A percentile compares a stretch with the other conserved stretches of the same genome.
Conservation (phyloP, 1,140 invertebrate genomes). For the Elymnias hypermnestra region DNA sequence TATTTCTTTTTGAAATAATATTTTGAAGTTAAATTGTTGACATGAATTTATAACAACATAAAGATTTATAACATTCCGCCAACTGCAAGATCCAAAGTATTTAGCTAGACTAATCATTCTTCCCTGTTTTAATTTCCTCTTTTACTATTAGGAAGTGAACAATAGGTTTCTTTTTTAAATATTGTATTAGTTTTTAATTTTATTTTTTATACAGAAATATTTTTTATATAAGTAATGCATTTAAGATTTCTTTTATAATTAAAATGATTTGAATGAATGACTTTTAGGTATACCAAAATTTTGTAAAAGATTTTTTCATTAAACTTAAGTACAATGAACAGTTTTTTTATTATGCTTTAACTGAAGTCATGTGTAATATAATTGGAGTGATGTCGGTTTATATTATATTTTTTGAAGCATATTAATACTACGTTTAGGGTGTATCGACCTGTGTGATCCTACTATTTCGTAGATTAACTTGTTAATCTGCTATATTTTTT, state of each 20-base stretch:
- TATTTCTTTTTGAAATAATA: background rate
- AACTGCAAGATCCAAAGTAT: slow-evolving; percentile 13
- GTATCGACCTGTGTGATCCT: too few species aligned
- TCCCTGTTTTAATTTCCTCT: slow-evolving; percentile 12
- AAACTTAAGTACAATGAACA: slow-evolving; percentile 45
- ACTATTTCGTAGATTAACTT: too few species aligned
- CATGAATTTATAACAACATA: background rate
- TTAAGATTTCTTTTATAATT: slow-evolving; percentile 44
- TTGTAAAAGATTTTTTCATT: slow-evolving; percentile 69
- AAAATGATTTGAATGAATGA: slow-evolving; percentile 44
- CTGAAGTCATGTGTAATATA: too few species aligned
- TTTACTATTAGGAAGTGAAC: slow-evolving; percentile 26
- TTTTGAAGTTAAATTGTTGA: background rate
- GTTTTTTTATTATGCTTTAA: slow-evolving; percentile 18
- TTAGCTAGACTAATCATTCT: slow-evolving; percentile 17
- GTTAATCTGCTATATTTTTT: too few species aligned
- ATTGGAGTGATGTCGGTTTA: too few species aligned
- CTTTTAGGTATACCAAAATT: slow-evolving; percentile 54
- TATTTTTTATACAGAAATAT: slow-evolving; percentile 41
- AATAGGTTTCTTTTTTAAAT: slow-evolving; percentile 27
- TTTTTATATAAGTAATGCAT: slow-evolving; percentile 54
- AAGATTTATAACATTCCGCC: slow-evolving; percentile 13
- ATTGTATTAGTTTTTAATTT: slow-evolving; percentile 37
- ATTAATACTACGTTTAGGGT: too few species aligned
- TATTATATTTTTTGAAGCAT: too few species aligned